Conservation (phyloP, 37 sponge, comb jelly and placozoan genomes). For the Halichondria panicea region DNA sequence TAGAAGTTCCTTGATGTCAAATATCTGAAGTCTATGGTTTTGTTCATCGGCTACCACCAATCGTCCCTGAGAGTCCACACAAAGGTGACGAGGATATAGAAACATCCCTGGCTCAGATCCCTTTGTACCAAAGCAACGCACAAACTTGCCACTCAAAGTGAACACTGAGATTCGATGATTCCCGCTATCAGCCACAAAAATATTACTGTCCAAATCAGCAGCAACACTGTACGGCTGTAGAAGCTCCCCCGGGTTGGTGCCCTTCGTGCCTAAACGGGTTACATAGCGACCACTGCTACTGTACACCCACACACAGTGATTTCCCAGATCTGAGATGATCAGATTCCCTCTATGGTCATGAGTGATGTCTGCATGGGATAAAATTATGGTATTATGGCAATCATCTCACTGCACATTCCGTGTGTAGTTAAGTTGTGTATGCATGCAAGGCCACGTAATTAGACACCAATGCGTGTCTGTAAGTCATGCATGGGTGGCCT, state of each 20-base stretch:
- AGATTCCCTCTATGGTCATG: slow-evolving; percentile 8
- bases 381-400: too few species aligned
- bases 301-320: slow-evolving; percentile 7
- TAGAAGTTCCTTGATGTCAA: too few species aligned
- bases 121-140: slow-evolving; percentile 12
- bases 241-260: slow-evolving; percentile 1
- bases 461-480: too few species aligned
- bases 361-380: slow-evolving; percentile 2
- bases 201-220: background rate
- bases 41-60: slow-evolving; percentile 26
- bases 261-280: slow-evolving; percentile 5
- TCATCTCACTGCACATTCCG: too few species aligned
- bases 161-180: slow-evolving; percentile 30
- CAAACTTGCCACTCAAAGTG: background rate
- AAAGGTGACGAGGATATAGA: slow-evolving; percentile 14
- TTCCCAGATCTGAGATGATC: slow-evolving; percentile 6
- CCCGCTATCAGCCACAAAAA: slow-evolving; percentile 11
- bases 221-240: slow-evolving; percentile 8
- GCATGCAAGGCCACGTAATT: too few species aligned
- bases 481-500: too few species aligned
- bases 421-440: too few species aligned
- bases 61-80: background rate
- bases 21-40: slow-evolving; percentile 19
- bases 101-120: slow-evolving; percentile 32
- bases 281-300: background rate